phyloP scores from a whole-genome alignment of 1,140 invertebrate species.

The Eciton burchellii region DNA sequence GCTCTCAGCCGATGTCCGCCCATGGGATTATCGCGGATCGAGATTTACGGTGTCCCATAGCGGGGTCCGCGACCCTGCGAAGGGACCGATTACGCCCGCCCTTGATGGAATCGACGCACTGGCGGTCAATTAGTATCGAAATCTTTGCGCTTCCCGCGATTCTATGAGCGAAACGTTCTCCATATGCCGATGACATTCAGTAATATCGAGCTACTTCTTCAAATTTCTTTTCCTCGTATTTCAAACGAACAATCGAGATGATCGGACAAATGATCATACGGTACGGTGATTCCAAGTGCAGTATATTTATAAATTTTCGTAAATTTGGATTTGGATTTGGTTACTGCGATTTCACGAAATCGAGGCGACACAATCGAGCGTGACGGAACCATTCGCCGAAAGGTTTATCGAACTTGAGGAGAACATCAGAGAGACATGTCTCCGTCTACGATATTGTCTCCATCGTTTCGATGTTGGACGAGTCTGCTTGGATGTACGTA shows the following conservation, averaged over 20 bases:
- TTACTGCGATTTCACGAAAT: background rate
- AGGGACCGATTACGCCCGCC: conserved; percentile 68
- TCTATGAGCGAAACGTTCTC: too few relatives aligned
- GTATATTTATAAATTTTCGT: background rate
- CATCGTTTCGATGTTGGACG: background rate
- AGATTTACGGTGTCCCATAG: conserved; percentile 73
- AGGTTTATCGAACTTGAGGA: background rate
- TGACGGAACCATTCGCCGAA: background rate
- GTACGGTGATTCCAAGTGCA: background rate
- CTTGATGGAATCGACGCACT: background rate
- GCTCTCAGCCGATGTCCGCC: conserved; percentile 50
- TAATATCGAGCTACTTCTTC: too few relatives aligned
- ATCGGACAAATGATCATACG: too few relatives aligned
- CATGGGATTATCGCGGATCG: conserved; percentile 73
- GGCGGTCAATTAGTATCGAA: conserved; percentile 23
- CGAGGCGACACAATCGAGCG: background rate
- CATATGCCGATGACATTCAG: too few relatives aligned
- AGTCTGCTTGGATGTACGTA: too few relatives aligned
- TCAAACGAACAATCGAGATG: conserved; percentile 1
- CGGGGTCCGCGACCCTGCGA: too few relatives aligned
- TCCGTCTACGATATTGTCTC: background rate
- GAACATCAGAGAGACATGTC: background rate
- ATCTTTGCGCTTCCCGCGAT: too few relatives aligned
- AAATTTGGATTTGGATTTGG: background rate
- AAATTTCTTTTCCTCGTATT: too few relatives aligned